Evolutionary conservation across 64 coral and sea anemone species (phyloP), one percentile per base, ranked within the genome.

Genomic region (Hydrozoanthus tunicans): DNA sequence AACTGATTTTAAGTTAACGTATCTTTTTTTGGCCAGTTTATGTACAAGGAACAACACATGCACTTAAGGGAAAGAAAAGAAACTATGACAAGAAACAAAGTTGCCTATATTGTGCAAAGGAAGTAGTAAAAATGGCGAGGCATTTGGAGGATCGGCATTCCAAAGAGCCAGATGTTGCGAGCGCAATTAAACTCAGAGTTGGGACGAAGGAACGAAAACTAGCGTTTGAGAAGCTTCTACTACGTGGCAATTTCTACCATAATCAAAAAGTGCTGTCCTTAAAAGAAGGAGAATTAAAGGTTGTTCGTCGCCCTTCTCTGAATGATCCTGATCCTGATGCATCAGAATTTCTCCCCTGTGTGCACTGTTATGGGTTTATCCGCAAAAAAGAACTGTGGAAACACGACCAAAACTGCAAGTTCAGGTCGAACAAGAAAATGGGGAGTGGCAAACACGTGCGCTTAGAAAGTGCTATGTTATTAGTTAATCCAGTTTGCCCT

Each of bases 91-190:
- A 89, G 72, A 89, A 14, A 13, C 86, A 89, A 77, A 77, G 70
- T 77, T 89, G 86, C n/a, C 76, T 77, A 7, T 89, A 77, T 63
- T 89, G 86, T n/a, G 12, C 72, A 6, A 89, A 89, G 13, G 58
- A 77, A 25, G 27, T 70, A 23, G 32, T 57, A 3, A 86, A 86
- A 56, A 86, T 86, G 23, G 51, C 43, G 7, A 77, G 78, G 76
- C 84, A 74, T 12, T 52, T 81, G 69, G 56, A 80, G 62, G 12
- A 27, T 5, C 20, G 43, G 3, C 69, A 25, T 32, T 73, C 70
- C 7, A 73, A 73, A 71, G 17, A 23, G 68, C 6, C 55, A 6
- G 64, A 59, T 6, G 70, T 17, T 67, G 66, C 17, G 4, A 62
- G 5, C n/a, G 58, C 3, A 66, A 66, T 66, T n/a, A 51, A 9